Conservation (phyloP, 2,113 vertebrate genomes). For the Cacatua alba region DNA sequence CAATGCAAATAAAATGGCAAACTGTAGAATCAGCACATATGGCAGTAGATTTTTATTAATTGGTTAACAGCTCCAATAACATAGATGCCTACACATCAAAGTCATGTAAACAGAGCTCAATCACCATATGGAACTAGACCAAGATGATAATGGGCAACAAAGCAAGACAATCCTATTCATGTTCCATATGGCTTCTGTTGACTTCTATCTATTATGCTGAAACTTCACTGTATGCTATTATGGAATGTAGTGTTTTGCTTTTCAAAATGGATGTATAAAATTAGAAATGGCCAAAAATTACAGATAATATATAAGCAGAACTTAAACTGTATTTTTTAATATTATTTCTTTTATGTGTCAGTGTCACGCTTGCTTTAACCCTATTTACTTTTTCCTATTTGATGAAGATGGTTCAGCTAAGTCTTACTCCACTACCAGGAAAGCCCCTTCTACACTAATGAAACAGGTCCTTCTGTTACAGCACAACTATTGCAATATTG, state of each 20-base stretch:
- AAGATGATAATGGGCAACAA: constrained; percentile 6
- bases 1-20: background rate
- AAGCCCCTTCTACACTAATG: background rate
- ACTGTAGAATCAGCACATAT: constrained; percentile 2
- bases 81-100: constrained; percentile 6
- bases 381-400: background rate
- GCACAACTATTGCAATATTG: background rate
- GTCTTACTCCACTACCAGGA: background rate
- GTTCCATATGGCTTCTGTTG: constrained; percentile 18
- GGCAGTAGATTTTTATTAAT: constrained; percentile 27
- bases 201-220: background rate
- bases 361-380: background rate
- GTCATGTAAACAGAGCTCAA: constrained; percentile 32
- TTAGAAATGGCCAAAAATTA: background rate
- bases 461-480: background rate
- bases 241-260: background rate
- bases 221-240: background rate
- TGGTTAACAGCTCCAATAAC: constrained; percentile 19
- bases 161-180: background rate
- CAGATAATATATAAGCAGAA: background rate
- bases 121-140: constrained; percentile 24
- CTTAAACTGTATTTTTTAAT: background rate
- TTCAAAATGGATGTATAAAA: background rate
- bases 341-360: background rate
- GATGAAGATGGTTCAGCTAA: background rate